Base-by-base conservation (phyloP, 2,797 vertebrate genomes). In the Enteromius fasciolatus region DNA sequence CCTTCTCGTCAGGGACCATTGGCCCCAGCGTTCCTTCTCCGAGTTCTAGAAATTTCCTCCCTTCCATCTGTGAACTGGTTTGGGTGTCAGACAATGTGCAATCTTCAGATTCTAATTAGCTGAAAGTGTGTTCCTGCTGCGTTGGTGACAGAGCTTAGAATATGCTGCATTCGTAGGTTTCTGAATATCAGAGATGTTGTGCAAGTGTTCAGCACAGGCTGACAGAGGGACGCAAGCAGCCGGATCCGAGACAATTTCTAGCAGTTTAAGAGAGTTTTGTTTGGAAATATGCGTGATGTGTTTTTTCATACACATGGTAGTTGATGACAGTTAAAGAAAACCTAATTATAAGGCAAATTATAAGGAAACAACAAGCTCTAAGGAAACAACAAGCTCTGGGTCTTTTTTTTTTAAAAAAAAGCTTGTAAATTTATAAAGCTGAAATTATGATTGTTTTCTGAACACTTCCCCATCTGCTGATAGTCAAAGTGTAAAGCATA, bases 31-130 rank as follows among this genome's bases (percentile, higher is more conserved):
- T 74, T 78, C 70, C 57, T 33, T 78, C 72, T 81, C 75, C 6
- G 39, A 79, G 75, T 80, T 84, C 79, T 82, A 41, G 72, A 85
- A 82, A 84, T 84, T 80, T 80, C 78, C 72, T 78, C 82, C 57
- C 63, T 78, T 79, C 79, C 70, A 83, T 86, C 79, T 87, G 83
- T 81, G 79, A 85, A 86, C 83, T 85, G 81, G 81, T 83, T 83
- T 83, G 74, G 80, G 74, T 83, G 74, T 77, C 74, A 77, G 81
- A 83, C 81, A 83, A 83, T 70, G 81, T 83, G 81, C 74, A 77
- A 80, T 84, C 79, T 83, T 73, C 82, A 87, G 73, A 83, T 85
- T 85, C 85, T 85, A 87, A 87, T 88, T 84, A 87, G 79, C 83
- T 82, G 81, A 54, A 78, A 85, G 78, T 76, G 82, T 84, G 76